Conservation (phyloP, 2,113 vertebrate species). For the Chamaea fasciata region DNA sequence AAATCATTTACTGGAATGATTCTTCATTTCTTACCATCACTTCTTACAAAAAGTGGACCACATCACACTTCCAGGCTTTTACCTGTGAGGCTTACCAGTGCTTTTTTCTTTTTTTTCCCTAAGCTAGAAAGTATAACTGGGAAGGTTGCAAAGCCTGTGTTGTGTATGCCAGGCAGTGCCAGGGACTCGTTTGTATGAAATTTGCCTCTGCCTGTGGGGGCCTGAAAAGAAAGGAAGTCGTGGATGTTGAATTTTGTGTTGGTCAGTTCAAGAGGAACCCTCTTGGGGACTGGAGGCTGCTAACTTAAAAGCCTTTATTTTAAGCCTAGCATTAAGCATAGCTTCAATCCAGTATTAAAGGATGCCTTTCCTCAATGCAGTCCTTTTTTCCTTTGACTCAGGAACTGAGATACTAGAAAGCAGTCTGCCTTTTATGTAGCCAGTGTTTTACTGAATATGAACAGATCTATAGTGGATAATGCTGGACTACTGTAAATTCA, state of each 20-base stretch:
- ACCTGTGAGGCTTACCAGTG: not conserved
- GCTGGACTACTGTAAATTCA: not conserved
- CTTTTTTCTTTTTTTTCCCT: not conserved
- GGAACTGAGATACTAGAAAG: not conserved
- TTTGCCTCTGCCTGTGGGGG: conserved; percentile 21
- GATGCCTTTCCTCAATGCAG: not conserved
- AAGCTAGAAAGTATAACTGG: not conserved
- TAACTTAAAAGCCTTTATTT: conserved; percentile 47
- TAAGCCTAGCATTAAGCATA: conserved; percentile 29
- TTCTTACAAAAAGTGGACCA: not conserved
- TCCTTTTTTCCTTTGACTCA: conserved; percentile 25
- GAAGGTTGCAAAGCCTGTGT: not conserved
- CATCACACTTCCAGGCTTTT: not conserved
- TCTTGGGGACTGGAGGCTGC: not conserved
- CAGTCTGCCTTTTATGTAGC: conserved; percentile 3
- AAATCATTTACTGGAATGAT: not conserved
- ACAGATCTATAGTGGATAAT: not conserved
- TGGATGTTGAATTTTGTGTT: conserved; percentile 38
- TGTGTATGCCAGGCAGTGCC: not conserved
- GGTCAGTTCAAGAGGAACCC: conserved; percentile 42
- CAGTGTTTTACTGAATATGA: not conserved
- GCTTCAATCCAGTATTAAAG: conserved; percentile 51
- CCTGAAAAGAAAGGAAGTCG: conserved; percentile 31
- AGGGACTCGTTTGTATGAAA: not conserved
- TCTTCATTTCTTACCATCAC: not conserved